Percentiles rank a stretch among this genome's conserved stretches.
Evolutionary conservation across 2,113 vertebrate genomes (phyloP).

Genomic region (Apteryx mantelli): DNA sequence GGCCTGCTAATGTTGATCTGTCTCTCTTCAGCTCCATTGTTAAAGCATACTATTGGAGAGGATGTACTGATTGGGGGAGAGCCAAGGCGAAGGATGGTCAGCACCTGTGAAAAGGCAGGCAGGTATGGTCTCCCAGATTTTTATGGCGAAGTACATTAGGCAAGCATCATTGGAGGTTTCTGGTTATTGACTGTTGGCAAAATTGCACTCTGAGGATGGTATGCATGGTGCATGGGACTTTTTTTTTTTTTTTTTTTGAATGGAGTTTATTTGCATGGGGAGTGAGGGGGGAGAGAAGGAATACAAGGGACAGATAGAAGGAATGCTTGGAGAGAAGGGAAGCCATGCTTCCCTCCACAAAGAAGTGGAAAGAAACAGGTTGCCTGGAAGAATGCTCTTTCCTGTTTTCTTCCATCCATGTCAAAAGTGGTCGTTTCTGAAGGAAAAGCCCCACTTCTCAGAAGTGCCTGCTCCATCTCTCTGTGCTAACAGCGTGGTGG

Average conservation of each 20-base stretch:
- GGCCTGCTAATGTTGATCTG: background rate
- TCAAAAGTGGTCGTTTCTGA: background rate
- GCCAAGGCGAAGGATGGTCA: rapidly evolving
- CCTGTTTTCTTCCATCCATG: no score
- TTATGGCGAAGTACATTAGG: rapidly evolving
- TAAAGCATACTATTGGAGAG: background rate
- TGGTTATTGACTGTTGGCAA: background rate
- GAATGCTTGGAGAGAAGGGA: background rate
- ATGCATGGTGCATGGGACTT: no score
- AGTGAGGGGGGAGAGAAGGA: background rate
- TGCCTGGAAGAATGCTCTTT: rapidly evolving
- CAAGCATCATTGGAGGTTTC: rapidly evolving
- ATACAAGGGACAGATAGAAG: rapidly evolving
- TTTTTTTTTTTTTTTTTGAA: background rate
- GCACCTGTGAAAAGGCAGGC: background rate
- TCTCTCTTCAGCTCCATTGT: background rate
- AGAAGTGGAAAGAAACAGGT: rapidly evolving
- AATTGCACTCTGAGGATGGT: rapidly evolving
- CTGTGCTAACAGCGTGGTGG: no score
- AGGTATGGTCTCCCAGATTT: background rate
- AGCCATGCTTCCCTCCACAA: rapidly evolving
- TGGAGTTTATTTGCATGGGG: background rate
- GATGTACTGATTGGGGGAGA: background rate
- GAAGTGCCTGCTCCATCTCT: no score
- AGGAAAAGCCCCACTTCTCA: no score